Evolutionary conservation across 2,113 vertebrate species (phyloP), one percentile per base, ranked within the genome.

Genomic region (Semicossyphus pulcher): DNA sequence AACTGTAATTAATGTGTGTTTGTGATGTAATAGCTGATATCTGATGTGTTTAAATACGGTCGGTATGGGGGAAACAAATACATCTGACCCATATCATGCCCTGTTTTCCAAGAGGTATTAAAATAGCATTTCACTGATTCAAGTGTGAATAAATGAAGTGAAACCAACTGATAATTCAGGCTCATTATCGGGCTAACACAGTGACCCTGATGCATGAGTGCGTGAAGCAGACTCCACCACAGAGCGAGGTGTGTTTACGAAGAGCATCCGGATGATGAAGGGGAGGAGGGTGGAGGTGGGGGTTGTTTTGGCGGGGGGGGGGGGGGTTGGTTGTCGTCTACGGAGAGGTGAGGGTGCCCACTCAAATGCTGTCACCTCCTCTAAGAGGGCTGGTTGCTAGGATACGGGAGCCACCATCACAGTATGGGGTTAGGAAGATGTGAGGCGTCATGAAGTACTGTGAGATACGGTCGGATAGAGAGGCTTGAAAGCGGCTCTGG

Each of bases 301-400:
- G 42, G 44, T 15, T 32, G 21, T n/a, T n/a, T n/a, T n/a, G 10
- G 47, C 15, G 49, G 49, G 20, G 11, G 29, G 26, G n/a, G 8
- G 26, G 32, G 42, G 49, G 63, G 26, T 31, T 34, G 53, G 57
- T 28, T 45, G 57, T 63, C 53, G 47, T n/a, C n/a, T n/a, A n/a
- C n/a, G n/a, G n/a, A 76, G 79, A 81, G 82, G 83, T 81, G 88
- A 88, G 84, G 87, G 81, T 85, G 83, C 87, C 88, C 84, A 91
- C 89, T 90, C 86, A 88, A 89, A 88, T 83, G 84, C 86, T 91
- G 84, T 89, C 90, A 90, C 85, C 86, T 85, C 85, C 82, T 75
- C 74, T 81, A 65, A 87, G 85, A 87, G 70, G 67, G 69, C 52
- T 10, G 81, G 89, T 92, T 91, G 89, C 90, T 89, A 89, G 86